phyloP scores from a whole-genome alignment of 2,113 vertebrate genomes.

The Dipodomys spectabilis region DNA sequence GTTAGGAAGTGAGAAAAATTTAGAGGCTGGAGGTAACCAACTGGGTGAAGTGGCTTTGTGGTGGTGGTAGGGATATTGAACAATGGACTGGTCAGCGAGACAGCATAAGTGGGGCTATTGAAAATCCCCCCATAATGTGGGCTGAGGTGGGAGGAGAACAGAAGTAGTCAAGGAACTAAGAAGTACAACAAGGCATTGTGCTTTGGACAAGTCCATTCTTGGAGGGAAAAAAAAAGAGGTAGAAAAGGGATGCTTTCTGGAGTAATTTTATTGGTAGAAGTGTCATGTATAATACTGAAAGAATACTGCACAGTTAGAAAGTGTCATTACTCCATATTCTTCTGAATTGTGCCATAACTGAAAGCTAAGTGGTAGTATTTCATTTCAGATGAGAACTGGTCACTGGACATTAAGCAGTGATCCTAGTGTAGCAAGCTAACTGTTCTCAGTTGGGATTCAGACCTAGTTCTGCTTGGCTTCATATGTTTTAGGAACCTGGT shows the following conservation, averaged over 20 bases:
- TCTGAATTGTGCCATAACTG: not conserved
- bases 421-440: conserved; percentile 2
- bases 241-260: not conserved
- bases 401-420: not conserved
- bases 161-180: not conserved
- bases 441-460: not conserved
- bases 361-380: not conserved
- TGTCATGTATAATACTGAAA: not conserved
- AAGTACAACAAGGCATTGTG: not conserved
- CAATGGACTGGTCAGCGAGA: not conserved
- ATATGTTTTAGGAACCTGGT: not conserved
- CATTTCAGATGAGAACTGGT: conserved; percentile 15
- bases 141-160: not conserved
- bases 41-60: not conserved
- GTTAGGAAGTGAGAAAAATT: not conserved
- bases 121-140: not conserved
- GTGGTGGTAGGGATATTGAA: not conserved
- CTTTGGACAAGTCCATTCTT: conserved; percentile 10
- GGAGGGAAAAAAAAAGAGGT: not conserved
- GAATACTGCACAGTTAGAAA: not conserved
- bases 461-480: not conserved
- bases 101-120: not conserved
- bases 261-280: conserved; percentile 28
- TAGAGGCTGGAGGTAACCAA: not conserved
- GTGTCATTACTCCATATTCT: not conserved